Evolutionary conservation across 2,113 vertebrate species (phyloP), one percentile per base, ranked within the genome.

Genomic region (Siniperca knerii): DNA sequence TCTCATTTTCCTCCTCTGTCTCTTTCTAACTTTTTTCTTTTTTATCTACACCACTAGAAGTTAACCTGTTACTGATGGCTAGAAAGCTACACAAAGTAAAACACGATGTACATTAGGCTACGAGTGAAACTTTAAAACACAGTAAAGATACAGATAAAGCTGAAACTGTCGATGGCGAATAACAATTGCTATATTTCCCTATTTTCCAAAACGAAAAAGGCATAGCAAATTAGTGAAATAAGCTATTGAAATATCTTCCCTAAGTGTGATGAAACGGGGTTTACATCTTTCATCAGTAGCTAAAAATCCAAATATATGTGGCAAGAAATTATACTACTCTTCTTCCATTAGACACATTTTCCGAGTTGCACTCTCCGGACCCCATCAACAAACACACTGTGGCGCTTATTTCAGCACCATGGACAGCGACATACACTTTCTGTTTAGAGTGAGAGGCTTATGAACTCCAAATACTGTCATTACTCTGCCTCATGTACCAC

Each of bases 341-440:
- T 16, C 25, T 29, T 16, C 2, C 8, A 18, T 29, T 60, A 4
- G 6, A 57, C 8, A 44, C 16, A 44, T 37, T n/a, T 5, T 12
- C 5, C 5, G 2, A 1, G 4, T 23, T 57, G 4, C 7, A 69
- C 21, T 57, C 11, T 7, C 2, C 13, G 8, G 18, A 12, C 18
- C 16, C 6, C 13, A 44, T 3, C 8, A 25, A n/a, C 0, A 37
- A 25, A 25, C 0, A 16, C 8, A 15, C 61, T 2, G 8, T 21
- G 12, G 37, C 20, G 15, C 37, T 71, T 20, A 29, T 35, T 83
- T 64, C 15, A 83, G 65, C 8, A 77, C 81, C 46, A 64, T 29
- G 35, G 46, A 71, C 12, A 64, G 12, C 66, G 0, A 7, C 7
- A 40, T 6, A 15, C 5, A 42, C 2, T 23, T 65, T n/a, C 0